Evolutionary conservation across 2,888 invertebrate genomes (phyloP), one percentile per base, ranked within the genome.

Genomic region (Tachina lurida): DNA sequence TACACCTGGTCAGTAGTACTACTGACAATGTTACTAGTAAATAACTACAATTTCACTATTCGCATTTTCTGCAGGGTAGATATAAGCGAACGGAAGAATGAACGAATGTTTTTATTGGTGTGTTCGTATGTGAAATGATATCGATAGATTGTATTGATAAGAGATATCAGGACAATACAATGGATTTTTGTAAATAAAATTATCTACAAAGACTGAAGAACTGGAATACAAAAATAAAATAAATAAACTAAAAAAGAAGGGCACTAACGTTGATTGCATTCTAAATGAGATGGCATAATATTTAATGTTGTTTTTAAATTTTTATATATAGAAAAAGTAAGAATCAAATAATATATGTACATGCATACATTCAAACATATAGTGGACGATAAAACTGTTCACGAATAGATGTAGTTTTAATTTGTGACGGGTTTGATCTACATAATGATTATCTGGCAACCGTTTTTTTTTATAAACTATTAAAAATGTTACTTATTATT

Each of bases 221-320:
- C 54, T 56, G 54, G 68, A 58, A 60, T 60, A 31, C 17, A 49
- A 62, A 73, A 58, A 71, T 31, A 8, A 19, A 58, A 70, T 19
- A 70, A 13, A 45, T 10, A 63, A 49, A 62, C 19, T 60, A 73
- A 74, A 58, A 39, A 82, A 86, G 79, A 82, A 83, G 85, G 75
- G 85, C 85, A 83, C 83, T 79, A 86, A 86, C 85, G 79, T 82
- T 83, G 85, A 86, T 83, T 86, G 85, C 85, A 86, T 86, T 75
- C 79, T 41, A 82, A 86, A 86, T 86, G 82, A 82, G 75, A 86
- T 86, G 79, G 82, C 85, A 79, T 79, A 83, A 83, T 83, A 62
- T 79, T 62, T 83, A 79, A 79, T 79, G 75, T 73, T 79, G 60
- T 75, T 82, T 78, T 75, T n/a, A 62, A 84, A 81, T 49, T 73